Evolutionary conservation across 2,797 vertebrate species (phyloP), one percentile per base, ranked within the genome.

Genomic region (Chrysolophus pictus): DNA sequence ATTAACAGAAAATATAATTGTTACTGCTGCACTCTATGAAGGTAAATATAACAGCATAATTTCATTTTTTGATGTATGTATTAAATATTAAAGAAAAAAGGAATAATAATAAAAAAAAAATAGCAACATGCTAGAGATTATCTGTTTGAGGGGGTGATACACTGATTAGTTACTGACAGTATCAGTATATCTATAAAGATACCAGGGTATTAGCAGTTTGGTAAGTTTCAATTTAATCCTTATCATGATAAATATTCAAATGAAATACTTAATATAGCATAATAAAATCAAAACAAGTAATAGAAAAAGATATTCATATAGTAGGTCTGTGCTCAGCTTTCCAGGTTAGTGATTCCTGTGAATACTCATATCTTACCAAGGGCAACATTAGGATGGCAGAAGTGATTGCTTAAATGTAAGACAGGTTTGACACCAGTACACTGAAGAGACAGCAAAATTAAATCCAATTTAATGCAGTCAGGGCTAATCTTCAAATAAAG

Each of bases 361-460:
- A 94, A 33, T 6, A 8, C 11, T 68, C 2, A 4, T 77, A 37
- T 95, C 53, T 92, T 67, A 62, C 26, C 33, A 83, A 84, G 12
- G 42, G 21, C 51, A 84, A 56, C 15, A 19, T 88, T 91, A 91
- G 22, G n/a, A 35, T 91, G 55, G 74, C 35, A 91, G 62, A 65
- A 88, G 76, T 63, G 23, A 91, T 95, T 96, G 47, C 93, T 90
- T 68, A 94, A 86, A 91, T 68, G 22, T 65, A 72, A 70, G 53
- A 77, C 74, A 17, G 88, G 10, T 97, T 96, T 94, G 70, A 94
- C 73, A 65, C 41, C 41, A 41, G 41, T 91, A 16, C 37, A 73
- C 39, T 88, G 59, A 82, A 71, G 19, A 91, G 79, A 90, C 62
- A 95, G 86, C 90, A 93, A 94, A 86, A 89, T 94, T 94, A 91